These are phyloP conservation scores for Liopterus haemorrhoidalis DNA, from an alignment of 2,888 invertebrate species.

Conservation along the genomic window DNA sequence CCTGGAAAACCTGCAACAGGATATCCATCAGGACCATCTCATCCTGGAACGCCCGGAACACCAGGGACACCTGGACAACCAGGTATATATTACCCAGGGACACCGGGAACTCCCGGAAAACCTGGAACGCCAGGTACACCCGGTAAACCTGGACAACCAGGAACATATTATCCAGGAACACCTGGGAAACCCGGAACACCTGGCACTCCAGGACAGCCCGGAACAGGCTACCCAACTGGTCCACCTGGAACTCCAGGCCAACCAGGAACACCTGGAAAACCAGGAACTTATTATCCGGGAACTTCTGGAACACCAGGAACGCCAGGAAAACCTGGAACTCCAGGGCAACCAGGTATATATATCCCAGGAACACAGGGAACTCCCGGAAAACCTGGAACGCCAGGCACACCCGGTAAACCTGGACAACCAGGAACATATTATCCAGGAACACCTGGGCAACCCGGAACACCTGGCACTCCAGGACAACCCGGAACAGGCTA, in stretches of 20 bases:
- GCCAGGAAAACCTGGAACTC: constrained; percentile 25
- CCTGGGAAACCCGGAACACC: constrained; percentile 36
- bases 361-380: constrained; percentile 12
- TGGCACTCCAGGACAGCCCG: constrained; percentile 29
- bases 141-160: constrained; percentile 33
- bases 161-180: constrained; percentile 1
- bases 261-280: constrained; percentile 14
- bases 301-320: constrained; percentile 30
- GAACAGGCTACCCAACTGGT: constrained; percentile 24
- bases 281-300: constrained; percentile 19
- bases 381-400: constrained; percentile 50
- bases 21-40: constrained; percentile 39
- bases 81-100: constrained; percentile 16
- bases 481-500: constrained; percentile 35
- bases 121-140: constrained; percentile 37
- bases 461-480: constrained; percentile 36
- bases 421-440: constrained; percentile 24
- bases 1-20: constrained; percentile 30
- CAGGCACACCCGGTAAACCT: constrained; percentile 47
- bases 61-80: constrained; percentile 24
- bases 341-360: constrained; percentile 19
- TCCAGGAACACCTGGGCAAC: constrained; percentile 42
- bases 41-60: constrained; percentile 35
- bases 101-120: constrained; percentile 32
- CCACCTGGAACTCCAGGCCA: constrained; percentile 26